Percentiles rank a stretch among this genome's conserved stretches.
phyloP scores from a whole-genome alignment of 1,140 invertebrate genomes.

The Pseudomyrmex gracilis region DNA sequence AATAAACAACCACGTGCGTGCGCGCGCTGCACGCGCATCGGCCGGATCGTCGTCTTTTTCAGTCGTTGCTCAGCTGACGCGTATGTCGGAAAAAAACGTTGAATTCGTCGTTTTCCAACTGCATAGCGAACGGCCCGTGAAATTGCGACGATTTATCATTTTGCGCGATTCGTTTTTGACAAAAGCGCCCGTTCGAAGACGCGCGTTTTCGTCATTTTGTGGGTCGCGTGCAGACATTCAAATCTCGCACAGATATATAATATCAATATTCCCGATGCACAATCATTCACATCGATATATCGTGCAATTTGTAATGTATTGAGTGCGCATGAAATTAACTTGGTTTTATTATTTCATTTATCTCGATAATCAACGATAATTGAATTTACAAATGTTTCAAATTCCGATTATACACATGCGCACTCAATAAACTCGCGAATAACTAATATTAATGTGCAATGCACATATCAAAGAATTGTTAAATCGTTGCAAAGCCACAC shows the following conservation, averaged over 20 bases:
- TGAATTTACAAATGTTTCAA: slow-evolving; percentile 8
- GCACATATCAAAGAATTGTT: neutral
- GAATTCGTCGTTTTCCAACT: slow-evolving; percentile 38
- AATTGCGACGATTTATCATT: slow-evolving; percentile 60
- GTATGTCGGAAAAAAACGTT: slow-evolving; percentile 1
- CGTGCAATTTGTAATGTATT: neutral
- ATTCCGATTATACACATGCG: neutral
- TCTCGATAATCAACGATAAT: slow-evolving; percentile 2
- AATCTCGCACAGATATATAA: slow-evolving; percentile 1
- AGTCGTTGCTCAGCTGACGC: neutral
- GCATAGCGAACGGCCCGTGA: slow-evolving; percentile 4
- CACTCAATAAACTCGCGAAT: neutral
- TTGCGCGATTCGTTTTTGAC: slow-evolving; percentile 26
- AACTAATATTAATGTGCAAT: neutral
- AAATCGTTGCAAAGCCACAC: neutral
- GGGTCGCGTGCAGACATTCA: neutral
- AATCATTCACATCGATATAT: neutral
- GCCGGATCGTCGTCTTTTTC: neutral
- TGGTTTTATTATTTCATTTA: slow-evolving; percentile 5
- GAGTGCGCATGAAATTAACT: neutral
- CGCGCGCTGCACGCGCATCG: neutral
- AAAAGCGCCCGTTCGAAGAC: neutral
- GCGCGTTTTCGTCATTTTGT: neutral
- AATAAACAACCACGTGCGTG: slow-evolving; percentile 24
- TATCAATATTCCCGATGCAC: neutral